Percentiles rank a stretch among this genome's conserved stretches.
Conservation (phyloP, 1,140 invertebrate genomes). For the Harlomillsia oculata region DNA sequence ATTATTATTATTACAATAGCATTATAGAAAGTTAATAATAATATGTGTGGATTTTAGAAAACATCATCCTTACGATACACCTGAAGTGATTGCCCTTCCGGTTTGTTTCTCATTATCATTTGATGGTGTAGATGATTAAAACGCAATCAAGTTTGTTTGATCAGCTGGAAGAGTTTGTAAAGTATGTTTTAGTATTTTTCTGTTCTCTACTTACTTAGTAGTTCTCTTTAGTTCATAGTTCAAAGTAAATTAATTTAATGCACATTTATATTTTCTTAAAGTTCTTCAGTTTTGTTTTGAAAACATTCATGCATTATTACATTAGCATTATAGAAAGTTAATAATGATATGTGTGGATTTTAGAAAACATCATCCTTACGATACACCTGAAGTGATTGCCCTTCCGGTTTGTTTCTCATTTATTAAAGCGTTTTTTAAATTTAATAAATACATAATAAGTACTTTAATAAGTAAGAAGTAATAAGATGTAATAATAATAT, state of each 20-base stretch:
- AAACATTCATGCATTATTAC: too few species aligned
- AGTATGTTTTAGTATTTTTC: conserved; percentile 42
- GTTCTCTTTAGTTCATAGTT: background rate
- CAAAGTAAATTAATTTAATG: conserved; percentile 14
- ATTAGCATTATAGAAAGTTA: conserved; percentile 5
- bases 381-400: conserved; percentile 77
- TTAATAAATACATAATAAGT: background rate
- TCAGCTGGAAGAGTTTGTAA: conserved; percentile 62
- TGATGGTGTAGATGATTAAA: conserved; percentile 62
- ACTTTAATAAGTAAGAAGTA: background rate
- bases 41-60: conserved; percentile 44
- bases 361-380: conserved; percentile 71
- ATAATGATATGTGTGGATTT: conserved; percentile 35
- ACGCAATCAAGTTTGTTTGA: conserved; percentile 62
- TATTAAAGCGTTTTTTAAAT: background rate
- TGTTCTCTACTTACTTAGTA: too few species aligned
- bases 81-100: conserved; percentile 73
- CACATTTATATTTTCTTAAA: conserved; percentile 16
- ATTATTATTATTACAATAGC: conserved; percentile 3
- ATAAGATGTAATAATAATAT: background rate
- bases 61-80: conserved; percentile 76
- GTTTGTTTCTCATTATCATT: conserved; percentile 38
- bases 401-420: conserved; percentile 46
- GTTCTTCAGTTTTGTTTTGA: too few species aligned
- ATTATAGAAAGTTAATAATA: too few species aligned